These are phyloP conservation scores for Lithobates pipiens DNA, from an alignment of 2,797 vertebrate genomes.

Conservation along the genomic window DNA sequence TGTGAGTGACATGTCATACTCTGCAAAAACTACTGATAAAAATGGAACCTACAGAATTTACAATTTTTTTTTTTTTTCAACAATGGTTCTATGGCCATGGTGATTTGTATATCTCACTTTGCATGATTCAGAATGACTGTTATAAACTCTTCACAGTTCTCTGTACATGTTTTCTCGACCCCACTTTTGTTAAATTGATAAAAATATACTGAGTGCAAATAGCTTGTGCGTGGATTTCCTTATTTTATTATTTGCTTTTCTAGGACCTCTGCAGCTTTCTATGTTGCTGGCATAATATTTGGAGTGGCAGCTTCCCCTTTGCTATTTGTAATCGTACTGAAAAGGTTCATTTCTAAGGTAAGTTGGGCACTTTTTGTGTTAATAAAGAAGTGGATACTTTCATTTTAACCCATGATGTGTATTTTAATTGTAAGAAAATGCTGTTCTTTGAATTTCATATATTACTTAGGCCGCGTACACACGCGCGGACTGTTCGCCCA, in stretches of 20 bases:
- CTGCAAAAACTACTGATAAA: neutral
- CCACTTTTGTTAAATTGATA: no score
- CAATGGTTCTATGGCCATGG: neutral
- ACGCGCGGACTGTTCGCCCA: no score
- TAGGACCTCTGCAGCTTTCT: constrained; percentile 77
- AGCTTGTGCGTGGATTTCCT: neutral
- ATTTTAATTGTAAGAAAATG: no score
- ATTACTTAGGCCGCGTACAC: no score
- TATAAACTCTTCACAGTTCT: neutral
- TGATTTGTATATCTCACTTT: no score
- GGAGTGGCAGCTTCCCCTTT: constrained; percentile 73
- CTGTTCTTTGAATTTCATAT: no score
- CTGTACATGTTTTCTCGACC: neutral
- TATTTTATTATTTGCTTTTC: constrained; percentile 60
- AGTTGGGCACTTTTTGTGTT: constrained; percentile 11
- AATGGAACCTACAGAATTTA: neutral
- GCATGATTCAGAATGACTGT: neutral
- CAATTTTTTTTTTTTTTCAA: no score
- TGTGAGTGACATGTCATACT: neutral
- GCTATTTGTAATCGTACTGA: constrained; percentile 75
- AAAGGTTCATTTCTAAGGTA: constrained; percentile 78
- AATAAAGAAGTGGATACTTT: no score
- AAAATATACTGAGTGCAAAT: no score
- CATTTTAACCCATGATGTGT: no score
- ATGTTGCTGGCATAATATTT: constrained; percentile 72